A percentile compares a stretch with the other conserved stretches of the same genome.
phyloP scores from a whole-genome alignment of 2,888 invertebrate genomes.

The Thecocarcelia acutangulata region DNA sequence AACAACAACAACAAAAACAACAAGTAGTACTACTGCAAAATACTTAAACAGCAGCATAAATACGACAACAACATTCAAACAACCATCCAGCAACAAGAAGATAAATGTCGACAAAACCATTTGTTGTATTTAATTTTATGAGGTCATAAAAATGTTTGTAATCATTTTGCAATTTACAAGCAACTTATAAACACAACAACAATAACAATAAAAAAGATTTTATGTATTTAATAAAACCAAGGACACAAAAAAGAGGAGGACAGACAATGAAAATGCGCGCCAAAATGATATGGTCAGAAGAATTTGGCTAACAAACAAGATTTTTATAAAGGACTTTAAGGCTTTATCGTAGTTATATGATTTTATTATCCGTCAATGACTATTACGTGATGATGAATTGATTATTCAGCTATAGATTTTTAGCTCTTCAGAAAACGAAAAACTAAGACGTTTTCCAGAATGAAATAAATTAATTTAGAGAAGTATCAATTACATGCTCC shows the following conservation, averaged over 20 bases:
- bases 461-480: too few relatives aligned
- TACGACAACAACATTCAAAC: constrained; percentile 27
- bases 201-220: not conserved
- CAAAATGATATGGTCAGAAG: not conserved
- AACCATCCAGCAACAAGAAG: constrained; percentile 64
- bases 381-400: too few relatives aligned
- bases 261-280: not conserved
- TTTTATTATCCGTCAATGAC: too few relatives aligned
- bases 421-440: too few relatives aligned
- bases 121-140: constrained; percentile 79
- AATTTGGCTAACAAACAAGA: too few relatives aligned
- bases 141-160: constrained; percentile 78
- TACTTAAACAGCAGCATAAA: constrained; percentile 17
- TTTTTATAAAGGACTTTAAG: too few relatives aligned
- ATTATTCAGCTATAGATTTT: too few relatives aligned
- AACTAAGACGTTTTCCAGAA: too few relatives aligned
- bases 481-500: too few relatives aligned
- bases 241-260: not conserved
- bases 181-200: constrained; percentile 46
- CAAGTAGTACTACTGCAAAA: too few relatives aligned
- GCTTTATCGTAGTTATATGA: too few relatives aligned
- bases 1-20: constrained; percentile 21
- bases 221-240: constrained; percentile 3
- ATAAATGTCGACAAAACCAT: constrained; percentile 79
- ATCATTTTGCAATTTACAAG: constrained; percentile 77